phyloP scores from a whole-genome alignment of 1,140 invertebrate genomes.

The Stenopsyche tienmushanensis region DNA sequence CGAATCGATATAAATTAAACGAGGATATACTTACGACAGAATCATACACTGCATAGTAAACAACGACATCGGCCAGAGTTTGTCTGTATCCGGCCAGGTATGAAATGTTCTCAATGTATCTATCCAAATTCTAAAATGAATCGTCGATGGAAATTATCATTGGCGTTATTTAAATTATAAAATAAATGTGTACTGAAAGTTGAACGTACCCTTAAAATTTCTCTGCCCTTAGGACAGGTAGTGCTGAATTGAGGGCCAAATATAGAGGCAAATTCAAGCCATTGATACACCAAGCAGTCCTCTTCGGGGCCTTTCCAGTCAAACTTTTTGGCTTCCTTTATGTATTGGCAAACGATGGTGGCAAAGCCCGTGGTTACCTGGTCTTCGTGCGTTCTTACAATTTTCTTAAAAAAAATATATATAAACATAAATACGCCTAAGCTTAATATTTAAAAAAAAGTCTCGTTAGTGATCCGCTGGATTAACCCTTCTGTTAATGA shows the following conservation, averaged over 20 bases:
- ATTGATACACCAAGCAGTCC: conserved; percentile 29
- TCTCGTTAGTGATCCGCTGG: too few species aligned
- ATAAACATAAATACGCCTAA: too few species aligned
- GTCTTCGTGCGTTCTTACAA: background rate
- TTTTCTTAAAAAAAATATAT: background rate
- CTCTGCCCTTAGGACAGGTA: conserved; percentile 45
- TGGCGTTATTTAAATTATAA: background rate
- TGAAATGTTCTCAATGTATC: conserved; percentile 33
- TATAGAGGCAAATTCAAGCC: conserved; percentile 36
- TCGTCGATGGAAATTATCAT: too few species aligned
- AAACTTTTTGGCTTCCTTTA: conserved; percentile 10
- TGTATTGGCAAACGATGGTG: conserved; percentile 19
- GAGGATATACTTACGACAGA: conserved; percentile 32
- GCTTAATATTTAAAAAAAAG: too few species aligned
- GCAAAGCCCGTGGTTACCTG: conserved; percentile 21
- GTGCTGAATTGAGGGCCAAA: conserved; percentile 11
- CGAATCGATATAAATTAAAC: background rate
- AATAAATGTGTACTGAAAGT: background rate
- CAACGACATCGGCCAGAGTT: conserved; percentile 35
- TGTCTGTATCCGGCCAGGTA: conserved; percentile 33
- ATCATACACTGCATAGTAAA: conserved; percentile 34
- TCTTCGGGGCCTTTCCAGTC: conserved; percentile 3
- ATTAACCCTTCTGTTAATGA: too few species aligned
- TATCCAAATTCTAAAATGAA: conserved; percentile 36
- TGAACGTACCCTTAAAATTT: conserved; percentile 44